phyloP scores from a whole-genome alignment of 1,140 invertebrate species.

The Augochlora pura region DNA sequence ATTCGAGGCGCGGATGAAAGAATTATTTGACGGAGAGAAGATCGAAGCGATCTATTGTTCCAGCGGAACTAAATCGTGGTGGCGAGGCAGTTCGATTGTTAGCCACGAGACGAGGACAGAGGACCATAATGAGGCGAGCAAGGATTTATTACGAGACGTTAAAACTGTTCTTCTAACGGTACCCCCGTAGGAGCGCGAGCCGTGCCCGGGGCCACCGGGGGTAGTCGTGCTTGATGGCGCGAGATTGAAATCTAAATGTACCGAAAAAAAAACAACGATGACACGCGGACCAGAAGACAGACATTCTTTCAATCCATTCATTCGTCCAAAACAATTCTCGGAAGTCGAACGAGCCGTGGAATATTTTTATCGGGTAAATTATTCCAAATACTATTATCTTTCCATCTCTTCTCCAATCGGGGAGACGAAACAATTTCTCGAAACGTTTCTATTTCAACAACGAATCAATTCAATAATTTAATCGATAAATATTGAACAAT shows the following conservation, averaged over 20 bases:
- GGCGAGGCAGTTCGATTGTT: constrained; percentile 16
- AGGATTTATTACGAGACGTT: constrained; percentile 33
- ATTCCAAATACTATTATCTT: no score
- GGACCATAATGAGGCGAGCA: not conserved
- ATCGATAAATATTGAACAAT: no score
- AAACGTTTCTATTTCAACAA: no score
- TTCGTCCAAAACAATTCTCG: no score
- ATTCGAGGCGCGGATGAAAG: not conserved
- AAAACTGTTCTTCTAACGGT: constrained; percentile 42
- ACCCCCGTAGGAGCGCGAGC: not conserved
- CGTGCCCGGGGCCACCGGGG: not conserved
- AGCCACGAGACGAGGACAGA: not conserved
- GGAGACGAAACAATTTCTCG: no score
- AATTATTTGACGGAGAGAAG: not conserved
- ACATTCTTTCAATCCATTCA: no score
- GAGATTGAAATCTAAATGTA: constrained; percentile 25
- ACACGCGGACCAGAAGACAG: no score
- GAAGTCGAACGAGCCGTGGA: no score
- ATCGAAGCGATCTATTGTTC: not conserved
- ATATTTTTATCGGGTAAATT: no score
- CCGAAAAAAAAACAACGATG: not conserved
- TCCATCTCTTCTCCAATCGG: no score
- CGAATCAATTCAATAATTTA: no score
- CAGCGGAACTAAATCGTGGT: constrained; percentile 1
- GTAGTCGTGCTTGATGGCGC: constrained; percentile 14